These are phyloP conservation scores for Pseudococcus jackbeardsleyi DNA, from an alignment of 2,888 invertebrate species.

Conservation along the genomic window DNA sequence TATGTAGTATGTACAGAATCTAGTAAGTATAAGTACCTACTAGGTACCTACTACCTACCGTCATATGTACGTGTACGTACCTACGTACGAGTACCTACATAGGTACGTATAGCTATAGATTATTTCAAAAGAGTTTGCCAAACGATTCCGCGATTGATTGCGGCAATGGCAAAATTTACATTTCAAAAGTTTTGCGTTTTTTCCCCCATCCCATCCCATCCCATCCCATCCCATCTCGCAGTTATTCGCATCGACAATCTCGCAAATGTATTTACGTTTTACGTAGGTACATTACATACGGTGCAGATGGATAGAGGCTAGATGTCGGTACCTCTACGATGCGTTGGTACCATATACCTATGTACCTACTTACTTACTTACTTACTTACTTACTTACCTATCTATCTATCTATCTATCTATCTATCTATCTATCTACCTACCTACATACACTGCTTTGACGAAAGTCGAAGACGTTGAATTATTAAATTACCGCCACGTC, in stretches of 20 bases:
- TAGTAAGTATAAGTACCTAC: too few relatives aligned
- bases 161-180: conserved; percentile 14
- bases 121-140: neutral
- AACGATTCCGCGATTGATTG: neutral
- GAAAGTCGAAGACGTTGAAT: neutral
- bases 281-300: too few relatives aligned
- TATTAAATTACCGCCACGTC: neutral
- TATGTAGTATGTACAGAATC: too few relatives aligned
- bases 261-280: neutral
- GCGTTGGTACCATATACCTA: too few relatives aligned
- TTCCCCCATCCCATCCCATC: neutral
- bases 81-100: neutral
- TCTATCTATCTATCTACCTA: too few relatives aligned
- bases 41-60: too few relatives aligned
- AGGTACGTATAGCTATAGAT: neutral
- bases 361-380: too few relatives aligned
- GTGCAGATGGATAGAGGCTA: too few relatives aligned
- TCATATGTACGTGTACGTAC: neutral
- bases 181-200: conserved; percentile 15
- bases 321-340: too few relatives aligned
- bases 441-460: neutral
- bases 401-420: too few relatives aligned
- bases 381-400: too few relatives aligned
- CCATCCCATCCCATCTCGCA: neutral
- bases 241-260: neutral